Conservation (phyloP, 2,797 vertebrate species). For the Gymnothorax javanicus region DNA sequence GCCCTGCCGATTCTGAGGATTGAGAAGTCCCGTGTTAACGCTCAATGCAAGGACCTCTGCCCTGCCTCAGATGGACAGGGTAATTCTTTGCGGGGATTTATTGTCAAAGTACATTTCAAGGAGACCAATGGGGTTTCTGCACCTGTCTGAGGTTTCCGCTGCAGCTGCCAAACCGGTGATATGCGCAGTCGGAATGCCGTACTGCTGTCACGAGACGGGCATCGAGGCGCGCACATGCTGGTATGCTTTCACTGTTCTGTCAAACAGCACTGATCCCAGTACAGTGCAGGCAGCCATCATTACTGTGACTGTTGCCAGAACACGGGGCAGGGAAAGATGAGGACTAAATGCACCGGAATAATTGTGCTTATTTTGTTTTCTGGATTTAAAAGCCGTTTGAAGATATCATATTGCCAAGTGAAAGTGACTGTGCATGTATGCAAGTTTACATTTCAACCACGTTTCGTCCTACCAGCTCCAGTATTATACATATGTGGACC, state of each 20-base stretch:
- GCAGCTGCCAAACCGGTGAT: conserved; percentile 1
- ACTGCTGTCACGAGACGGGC: background rate
- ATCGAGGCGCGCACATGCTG: background rate
- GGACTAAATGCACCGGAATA: too few relatives aligned
- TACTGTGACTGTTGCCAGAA: background rate
- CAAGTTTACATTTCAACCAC: too few relatives aligned
- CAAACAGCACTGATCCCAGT: background rate
- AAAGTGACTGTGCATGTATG: too few relatives aligned
- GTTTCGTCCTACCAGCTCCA: too few relatives aligned
- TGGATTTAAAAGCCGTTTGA: too few relatives aligned
- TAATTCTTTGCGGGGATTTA: background rate
- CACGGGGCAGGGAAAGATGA: background rate
- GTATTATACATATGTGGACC: too few relatives aligned
- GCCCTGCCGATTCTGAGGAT: background rate
- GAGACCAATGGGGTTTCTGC: background rate
- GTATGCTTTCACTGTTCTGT: background rate
- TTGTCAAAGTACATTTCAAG: conserved; percentile 5
- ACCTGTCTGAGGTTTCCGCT: background rate
- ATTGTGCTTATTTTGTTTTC: too few relatives aligned
- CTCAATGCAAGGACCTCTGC: background rate
- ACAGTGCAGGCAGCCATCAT: background rate
- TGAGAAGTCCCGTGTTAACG: background rate
- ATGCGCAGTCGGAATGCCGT: background rate
- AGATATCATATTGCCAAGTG: too few relatives aligned
- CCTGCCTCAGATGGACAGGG: background rate